These are phyloP conservation scores for Sebastes miniatus DNA, from an alignment of 2,797 vertebrate genomes.

Conservation along the genomic window DNA sequence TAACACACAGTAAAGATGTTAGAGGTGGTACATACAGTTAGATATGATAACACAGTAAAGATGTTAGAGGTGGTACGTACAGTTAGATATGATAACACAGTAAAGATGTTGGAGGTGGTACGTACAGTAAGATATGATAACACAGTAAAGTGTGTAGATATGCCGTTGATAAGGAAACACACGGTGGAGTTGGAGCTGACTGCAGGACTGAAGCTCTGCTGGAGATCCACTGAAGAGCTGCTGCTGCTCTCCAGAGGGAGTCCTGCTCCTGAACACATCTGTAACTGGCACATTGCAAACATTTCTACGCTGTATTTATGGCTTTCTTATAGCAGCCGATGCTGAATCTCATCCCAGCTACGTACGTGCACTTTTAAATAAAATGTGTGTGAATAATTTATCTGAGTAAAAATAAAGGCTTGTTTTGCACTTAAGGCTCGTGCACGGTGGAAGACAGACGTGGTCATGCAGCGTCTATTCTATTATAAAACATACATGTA, in stretches of 20 bases:
- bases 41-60: too few relatives aligned
- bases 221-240: slow-evolving; percentile 45
- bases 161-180: neutral
- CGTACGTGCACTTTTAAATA: slow-evolving; percentile 34
- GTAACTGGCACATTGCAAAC: slow-evolving; percentile 27
- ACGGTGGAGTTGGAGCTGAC: slow-evolving; percentile 8
- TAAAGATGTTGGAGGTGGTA: too few relatives aligned
- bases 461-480: slow-evolving; percentile 50
- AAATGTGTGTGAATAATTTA: slow-evolving; percentile 51
- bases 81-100: too few relatives aligned
- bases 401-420: slow-evolving; percentile 44
- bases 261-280: slow-evolving; percentile 43
- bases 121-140: too few relatives aligned
- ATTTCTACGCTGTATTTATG: slow-evolving; percentile 54
- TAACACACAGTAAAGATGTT: too few relatives aligned
- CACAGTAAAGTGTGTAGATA: slow-evolving; percentile 5
- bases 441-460: slow-evolving; percentile 45
- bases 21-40: too few relatives aligned
- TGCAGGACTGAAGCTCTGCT: slow-evolving; percentile 16
- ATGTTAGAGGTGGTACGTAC: too few relatives aligned
- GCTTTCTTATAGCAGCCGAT: slow-evolving; percentile 45
- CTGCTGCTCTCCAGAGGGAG: slow-evolving; percentile 37
- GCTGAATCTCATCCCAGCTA: slow-evolving; percentile 30
- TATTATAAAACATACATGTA: slow-evolving; percentile 33
- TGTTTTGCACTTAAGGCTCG: slow-evolving; percentile 52